A percentile compares a stretch with the other conserved stretches of the same genome.
Evolutionary conservation across 2,113 vertebrate genomes (phyloP).

Genomic region (Campylomormyrus tamandua): DNA sequence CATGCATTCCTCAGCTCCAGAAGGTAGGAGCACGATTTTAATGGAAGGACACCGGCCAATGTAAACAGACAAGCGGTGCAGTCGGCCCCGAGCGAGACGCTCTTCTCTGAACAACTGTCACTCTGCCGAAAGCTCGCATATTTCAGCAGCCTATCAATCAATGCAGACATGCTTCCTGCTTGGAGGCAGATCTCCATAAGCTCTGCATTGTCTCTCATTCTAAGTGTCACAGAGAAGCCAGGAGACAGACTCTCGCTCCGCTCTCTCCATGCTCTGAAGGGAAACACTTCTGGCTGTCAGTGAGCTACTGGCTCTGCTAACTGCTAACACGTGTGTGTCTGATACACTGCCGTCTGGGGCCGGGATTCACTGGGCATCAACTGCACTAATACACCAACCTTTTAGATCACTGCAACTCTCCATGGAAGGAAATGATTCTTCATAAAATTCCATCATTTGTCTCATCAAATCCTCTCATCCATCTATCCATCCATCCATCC

Average conservation of each 20-base stretch:
- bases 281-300: not conserved
- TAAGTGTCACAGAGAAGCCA: not conserved
- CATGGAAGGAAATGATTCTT: not conserved
- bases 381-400: not conserved
- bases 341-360: not conserved
- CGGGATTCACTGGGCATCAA: not conserved
- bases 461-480: not conserved
- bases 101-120: not conserved
- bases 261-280: not conserved
- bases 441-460: not conserved
- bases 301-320: not conserved
- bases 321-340: not conserved
- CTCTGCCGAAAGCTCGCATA: not conserved
- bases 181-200: not conserved
- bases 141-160: not conserved
- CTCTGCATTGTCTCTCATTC: not conserved
- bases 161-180: not conserved
- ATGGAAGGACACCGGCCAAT: not conserved
- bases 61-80: not conserved
- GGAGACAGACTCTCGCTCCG: not conserved
- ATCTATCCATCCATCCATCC: not conserved
- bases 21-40: not conserved
- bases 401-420: not conserved
- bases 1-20: not conserved
- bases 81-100: not conserved